phyloP scores from a whole-genome alignment of 2,113 vertebrate genomes.

The Leptocoma aspasia region DNA sequence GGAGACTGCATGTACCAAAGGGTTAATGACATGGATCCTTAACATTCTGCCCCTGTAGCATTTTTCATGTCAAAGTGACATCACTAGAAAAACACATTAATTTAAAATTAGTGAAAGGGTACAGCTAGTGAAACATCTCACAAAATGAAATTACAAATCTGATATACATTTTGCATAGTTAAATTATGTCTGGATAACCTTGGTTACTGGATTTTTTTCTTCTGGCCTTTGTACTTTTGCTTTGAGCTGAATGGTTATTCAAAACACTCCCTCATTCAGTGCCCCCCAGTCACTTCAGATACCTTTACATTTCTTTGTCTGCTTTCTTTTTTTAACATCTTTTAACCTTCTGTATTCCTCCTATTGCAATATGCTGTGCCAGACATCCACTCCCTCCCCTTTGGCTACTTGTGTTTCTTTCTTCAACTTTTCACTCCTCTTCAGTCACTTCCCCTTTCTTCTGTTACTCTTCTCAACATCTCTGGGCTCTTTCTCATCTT shows the following conservation, averaged over 20 bases:
- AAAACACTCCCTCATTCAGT: not conserved
- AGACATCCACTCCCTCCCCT: not conserved
- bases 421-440: not conserved
- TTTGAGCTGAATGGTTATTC: not conserved
- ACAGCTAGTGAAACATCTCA: not conserved
- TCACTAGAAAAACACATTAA: not conserved
- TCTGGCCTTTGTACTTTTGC: not conserved
- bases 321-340: not conserved
- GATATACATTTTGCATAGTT: constrained; percentile 11
- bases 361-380: not conserved
- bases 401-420: not conserved
- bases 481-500: not conserved
- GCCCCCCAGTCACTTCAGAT: not conserved
- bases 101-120: not conserved
- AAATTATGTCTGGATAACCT: not conserved
- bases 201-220: not conserved
- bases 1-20: not conserved
- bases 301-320: not conserved
- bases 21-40: not conserved
- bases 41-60: not conserved
- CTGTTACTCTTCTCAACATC: not conserved
- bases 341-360: not conserved
- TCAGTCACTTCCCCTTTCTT: not conserved
- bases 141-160: not conserved
- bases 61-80: not conserved